A percentile compares a stretch with the other conserved stretches of the same genome.
phyloP scores from a whole-genome alignment of 2,797 vertebrate genomes.

The Monodelphis domestica region DNA sequence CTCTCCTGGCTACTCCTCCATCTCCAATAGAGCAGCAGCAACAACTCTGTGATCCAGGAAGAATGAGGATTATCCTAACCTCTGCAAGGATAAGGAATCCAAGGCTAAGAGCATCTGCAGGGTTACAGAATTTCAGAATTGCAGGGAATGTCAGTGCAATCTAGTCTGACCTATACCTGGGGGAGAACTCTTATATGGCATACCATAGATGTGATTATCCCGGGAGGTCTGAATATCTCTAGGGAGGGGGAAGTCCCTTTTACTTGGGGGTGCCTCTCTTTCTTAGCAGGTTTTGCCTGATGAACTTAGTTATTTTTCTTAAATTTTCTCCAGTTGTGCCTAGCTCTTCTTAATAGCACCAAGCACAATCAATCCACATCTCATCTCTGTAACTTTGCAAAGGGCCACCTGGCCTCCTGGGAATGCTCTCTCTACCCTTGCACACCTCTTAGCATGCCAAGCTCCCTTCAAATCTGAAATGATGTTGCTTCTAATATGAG shows the following conservation, averaged over 20 bases:
- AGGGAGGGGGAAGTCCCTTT: neutral
- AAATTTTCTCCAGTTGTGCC: neutral
- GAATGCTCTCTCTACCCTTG: neutral
- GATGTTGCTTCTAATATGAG: neutral
- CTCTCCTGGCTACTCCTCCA: neutral
- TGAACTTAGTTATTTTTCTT: neutral
- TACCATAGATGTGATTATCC: neutral
- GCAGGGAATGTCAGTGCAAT: neutral
- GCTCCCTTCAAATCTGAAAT: neutral
- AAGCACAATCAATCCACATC: neutral
- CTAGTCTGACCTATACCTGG: neutral
- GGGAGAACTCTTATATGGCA: neutral
- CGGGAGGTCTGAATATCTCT: neutral
- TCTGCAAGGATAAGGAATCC: neutral
- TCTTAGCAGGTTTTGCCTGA: neutral
- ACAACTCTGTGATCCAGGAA: neutral
- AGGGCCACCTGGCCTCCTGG: neutral
- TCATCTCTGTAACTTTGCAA: neutral
- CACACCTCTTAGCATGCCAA: neutral
- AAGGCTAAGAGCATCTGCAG: neutral
- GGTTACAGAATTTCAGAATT: neutral
- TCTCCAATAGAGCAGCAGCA: neutral
- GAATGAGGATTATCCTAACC: neutral
- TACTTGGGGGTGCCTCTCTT: neutral
- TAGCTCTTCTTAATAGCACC: neutral